Evolutionary conservation across 2,113 vertebrate species (phyloP).

Genomic region (Hemichromis elongatus): DNA sequence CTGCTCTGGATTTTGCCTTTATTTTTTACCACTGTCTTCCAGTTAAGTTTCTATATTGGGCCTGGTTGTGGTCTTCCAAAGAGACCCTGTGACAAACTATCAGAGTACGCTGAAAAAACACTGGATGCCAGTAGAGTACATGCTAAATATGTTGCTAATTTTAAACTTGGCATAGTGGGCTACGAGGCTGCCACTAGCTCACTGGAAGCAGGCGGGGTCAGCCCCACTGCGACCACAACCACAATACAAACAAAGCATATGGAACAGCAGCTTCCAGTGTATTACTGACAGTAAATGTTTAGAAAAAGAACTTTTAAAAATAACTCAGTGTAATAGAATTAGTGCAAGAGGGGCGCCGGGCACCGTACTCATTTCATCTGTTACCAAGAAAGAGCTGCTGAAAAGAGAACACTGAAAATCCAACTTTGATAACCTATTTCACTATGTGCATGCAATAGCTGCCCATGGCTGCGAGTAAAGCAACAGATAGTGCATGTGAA

Average conservation of each 20-base stretch:
- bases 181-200: constrained; percentile 74
- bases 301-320: constrained; percentile 72
- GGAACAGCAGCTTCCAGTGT: constrained; percentile 77
- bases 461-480: background rate
- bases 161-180: constrained; percentile 80
- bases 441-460: background rate
- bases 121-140: constrained; percentile 80
- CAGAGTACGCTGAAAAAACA: constrained; percentile 73
- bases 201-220: constrained; percentile 71
- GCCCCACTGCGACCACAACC: constrained; percentile 74
- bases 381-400: background rate
- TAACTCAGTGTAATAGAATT: constrained; percentile 73
- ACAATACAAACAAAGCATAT: constrained; percentile 84
- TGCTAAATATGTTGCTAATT: constrained; percentile 95
- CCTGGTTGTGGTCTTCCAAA: constrained; percentile 81
- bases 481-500: background rate
- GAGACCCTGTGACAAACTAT: constrained; percentile 80
- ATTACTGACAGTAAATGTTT: constrained; percentile 75
- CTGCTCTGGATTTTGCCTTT: constrained; percentile 66
- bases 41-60: constrained; percentile 76
- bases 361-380: background rate
- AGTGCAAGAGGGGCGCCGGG: constrained; percentile 55
- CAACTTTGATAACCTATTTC: background rate
- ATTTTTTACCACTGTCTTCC: constrained; percentile 54
- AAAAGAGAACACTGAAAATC: background rate